Conservation (phyloP, 2,797 vertebrate species). For the Sphaeramia orbicularis region DNA sequence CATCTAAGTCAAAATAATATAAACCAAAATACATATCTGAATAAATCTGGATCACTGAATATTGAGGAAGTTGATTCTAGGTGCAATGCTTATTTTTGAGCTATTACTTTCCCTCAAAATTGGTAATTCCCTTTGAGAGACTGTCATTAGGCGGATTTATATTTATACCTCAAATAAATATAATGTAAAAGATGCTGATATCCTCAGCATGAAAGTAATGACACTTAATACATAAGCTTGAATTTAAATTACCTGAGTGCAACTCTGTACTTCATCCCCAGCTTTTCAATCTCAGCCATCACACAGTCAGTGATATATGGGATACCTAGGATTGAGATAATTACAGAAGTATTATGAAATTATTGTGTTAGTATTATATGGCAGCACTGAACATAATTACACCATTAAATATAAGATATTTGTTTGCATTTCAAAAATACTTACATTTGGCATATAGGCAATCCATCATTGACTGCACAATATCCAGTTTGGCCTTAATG, state of each 20-base stretch:
- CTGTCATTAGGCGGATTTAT: no score
- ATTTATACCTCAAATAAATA: background rate
- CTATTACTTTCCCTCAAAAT: no score
- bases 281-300: constrained; percentile 98
- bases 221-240: background rate
- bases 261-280: constrained; percentile 97
- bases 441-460: constrained; percentile 98
- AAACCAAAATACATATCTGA: no score
- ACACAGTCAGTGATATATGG: constrained; percentile 99
- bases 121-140: no score
- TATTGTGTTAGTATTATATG: background rate
- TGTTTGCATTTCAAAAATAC: constrained; percentile 38
- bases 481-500: constrained; percentile 97
- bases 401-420: background rate
- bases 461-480: constrained; percentile 99
- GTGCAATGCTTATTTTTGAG: no score
- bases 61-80: no score
- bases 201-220: no score
- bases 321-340: constrained; percentile 88
- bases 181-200: background rate
- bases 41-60: no score
- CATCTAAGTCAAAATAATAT: no score
- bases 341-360: background rate
- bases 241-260: constrained; percentile 88
- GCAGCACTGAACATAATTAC: background rate